phyloP scores from a whole-genome alignment of 2,113 vertebrate genomes.

The Saiga tatarica region DNA sequence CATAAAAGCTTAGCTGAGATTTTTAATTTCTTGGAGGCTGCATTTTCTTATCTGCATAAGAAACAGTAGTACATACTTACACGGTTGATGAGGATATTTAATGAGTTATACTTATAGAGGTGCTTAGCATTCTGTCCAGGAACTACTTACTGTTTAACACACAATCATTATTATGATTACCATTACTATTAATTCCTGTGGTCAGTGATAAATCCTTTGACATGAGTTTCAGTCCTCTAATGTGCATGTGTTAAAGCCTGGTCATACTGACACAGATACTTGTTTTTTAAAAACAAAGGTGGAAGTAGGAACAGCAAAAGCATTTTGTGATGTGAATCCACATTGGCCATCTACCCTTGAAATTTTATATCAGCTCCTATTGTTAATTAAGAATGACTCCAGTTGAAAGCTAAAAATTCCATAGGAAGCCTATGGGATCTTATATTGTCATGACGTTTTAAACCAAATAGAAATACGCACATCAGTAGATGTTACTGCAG shows the following conservation, averaged over 20 bases:
- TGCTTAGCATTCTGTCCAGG: background rate
- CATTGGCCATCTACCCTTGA: background rate
- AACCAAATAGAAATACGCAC: background rate
- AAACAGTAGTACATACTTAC: background rate
- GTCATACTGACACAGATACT: background rate
- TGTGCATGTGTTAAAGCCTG: background rate
- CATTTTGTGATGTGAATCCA: background rate
- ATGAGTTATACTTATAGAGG: background rate
- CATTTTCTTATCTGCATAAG: background rate
- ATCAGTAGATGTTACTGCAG: background rate
- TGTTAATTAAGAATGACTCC: background rate
- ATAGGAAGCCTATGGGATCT: background rate
- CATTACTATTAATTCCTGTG: background rate
- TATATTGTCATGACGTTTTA: background rate
- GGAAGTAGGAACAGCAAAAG: background rate
- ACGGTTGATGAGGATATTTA: background rate
- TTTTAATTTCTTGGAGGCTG: slow-evolving; percentile 5
- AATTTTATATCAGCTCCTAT: background rate
- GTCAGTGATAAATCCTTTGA: background rate
- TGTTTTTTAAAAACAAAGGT: slow-evolving; percentile 33
- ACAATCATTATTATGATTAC: background rate
- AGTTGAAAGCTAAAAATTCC: background rate
- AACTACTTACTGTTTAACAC: background rate
- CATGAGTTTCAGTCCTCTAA: background rate
- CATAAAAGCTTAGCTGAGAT: slow-evolving; percentile 38